phyloP scores from a whole-genome alignment of 1,140 invertebrate species.

The Philaenus spumarius region DNA sequence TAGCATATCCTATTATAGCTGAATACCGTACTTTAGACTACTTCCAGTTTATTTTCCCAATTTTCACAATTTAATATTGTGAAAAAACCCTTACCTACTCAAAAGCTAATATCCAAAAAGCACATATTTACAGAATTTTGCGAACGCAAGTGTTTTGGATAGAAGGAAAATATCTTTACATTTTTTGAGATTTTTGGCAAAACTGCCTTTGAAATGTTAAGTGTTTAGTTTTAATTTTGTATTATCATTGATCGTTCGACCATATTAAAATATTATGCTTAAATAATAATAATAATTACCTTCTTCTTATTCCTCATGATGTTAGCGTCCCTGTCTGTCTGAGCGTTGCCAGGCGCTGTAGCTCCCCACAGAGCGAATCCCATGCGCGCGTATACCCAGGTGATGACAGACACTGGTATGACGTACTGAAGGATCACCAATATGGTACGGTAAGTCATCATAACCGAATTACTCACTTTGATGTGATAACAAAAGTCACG shows the following conservation, averaged over 20 bases:
- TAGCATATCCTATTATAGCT: no score
- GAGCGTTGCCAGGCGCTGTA: slow-evolving; percentile 64
- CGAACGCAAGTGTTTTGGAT: no score
- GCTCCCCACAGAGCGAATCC: slow-evolving; percentile 66
- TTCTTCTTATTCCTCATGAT: slow-evolving; percentile 74
- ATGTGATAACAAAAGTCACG: slow-evolving; percentile 39
- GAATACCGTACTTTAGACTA: no score
- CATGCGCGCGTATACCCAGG: slow-evolving; percentile 70
- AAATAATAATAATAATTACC: no score
- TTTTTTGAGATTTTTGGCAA: no score
- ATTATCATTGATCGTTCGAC: background rate
- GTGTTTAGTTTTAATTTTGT: background rate
- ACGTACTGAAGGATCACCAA: slow-evolving; percentile 62
- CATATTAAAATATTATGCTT: background rate
- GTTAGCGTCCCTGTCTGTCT: slow-evolving; percentile 63
- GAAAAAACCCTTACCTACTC: no score
- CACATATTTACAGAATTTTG: no score
- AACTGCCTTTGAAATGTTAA: background rate
- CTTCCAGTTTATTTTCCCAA: no score
- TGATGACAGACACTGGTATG: slow-evolving; percentile 67
- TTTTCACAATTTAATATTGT: no score
- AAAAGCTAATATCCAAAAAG: no score
- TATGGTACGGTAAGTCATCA: slow-evolving; percentile 48
- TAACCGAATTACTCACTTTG: slow-evolving; percentile 22
- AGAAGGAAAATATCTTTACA: no score